Percentiles rank a stretch among this genome's conserved stretches.
Conservation (phyloP, 1,140 invertebrate species). For the Ceratoteleas bidentatus region DNA sequence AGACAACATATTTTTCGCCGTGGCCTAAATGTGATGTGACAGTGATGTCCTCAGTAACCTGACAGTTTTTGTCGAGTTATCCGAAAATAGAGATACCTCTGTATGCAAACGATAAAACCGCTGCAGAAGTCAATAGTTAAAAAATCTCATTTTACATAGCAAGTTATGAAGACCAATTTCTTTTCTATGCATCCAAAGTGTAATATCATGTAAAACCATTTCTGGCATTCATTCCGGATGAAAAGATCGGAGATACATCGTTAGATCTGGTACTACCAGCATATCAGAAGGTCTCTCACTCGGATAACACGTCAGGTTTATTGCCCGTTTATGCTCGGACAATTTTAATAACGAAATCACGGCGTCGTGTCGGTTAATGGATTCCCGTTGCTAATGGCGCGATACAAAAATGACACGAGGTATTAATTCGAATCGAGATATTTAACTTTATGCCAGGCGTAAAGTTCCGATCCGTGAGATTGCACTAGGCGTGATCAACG, state of each 20-base stretch:
- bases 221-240: not conserved
- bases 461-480: constrained; percentile 8
- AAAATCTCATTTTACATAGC: too few species aligned
- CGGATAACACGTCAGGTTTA: not conserved
- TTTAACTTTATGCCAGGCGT: constrained; percentile 23
- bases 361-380: constrained; percentile 4
- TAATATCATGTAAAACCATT: too few species aligned
- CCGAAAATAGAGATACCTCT: too few species aligned
- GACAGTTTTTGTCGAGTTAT: too few species aligned
- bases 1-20: too few species aligned
- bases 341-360: constrained; percentile 29
- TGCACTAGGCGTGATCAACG: constrained; percentile 27
- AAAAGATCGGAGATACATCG: not conserved
- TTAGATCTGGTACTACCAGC: not conserved
- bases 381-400: constrained; percentile 12
- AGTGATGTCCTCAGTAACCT: too few species aligned
- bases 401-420: constrained; percentile 3
- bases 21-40: too few species aligned
- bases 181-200: too few species aligned
- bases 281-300: not conserved
- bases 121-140: too few species aligned
- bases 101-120: too few species aligned
- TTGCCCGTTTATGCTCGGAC: constrained; percentile 8
- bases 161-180: too few species aligned
- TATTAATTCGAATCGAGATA: constrained; percentile 11